phyloP scores from a whole-genome alignment of 2,888 invertebrate species.

The Alentia gelatinosa region DNA sequence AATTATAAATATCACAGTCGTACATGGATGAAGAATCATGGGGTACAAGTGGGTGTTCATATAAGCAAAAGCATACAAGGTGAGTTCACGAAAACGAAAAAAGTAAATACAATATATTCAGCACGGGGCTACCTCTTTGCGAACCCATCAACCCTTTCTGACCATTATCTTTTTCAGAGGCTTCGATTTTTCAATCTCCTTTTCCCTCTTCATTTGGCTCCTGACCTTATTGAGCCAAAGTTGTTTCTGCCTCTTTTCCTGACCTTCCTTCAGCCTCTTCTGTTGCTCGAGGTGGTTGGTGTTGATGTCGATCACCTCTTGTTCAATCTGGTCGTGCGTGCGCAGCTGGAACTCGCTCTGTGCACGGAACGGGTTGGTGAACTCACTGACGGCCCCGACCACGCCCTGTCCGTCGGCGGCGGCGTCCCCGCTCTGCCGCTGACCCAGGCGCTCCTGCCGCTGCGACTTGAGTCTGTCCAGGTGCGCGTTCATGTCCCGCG shows the following conservation, averaged over 20 bases:
- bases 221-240: slow-evolving; percentile 74
- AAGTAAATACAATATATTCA: too few relatives aligned
- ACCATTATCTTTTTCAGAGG: background rate
- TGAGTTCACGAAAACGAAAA: too few relatives aligned
- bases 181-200: background rate
- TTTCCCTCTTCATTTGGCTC: slow-evolving; percentile 64
- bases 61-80: too few relatives aligned
- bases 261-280: slow-evolving; percentile 66
- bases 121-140: too few relatives aligned
- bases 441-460: background rate
- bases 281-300: slow-evolving; percentile 59
- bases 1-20: too few relatives aligned
- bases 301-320: slow-evolving; percentile 70
- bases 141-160: background rate
- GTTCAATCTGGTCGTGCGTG: slow-evolving; percentile 72
- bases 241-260: slow-evolving; percentile 70
- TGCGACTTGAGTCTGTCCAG: slow-evolving; percentile 56
- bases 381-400: slow-evolving; percentile 68
- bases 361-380: slow-evolving; percentile 75
- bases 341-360: slow-evolving; percentile 76
- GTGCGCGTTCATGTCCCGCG: slow-evolving; percentile 72
- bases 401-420: slow-evolving; percentile 65
- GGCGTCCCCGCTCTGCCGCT: background rate
- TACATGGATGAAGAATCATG: too few relatives aligned
- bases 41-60: too few relatives aligned